Base-by-base conservation (phyloP, 2,797 vertebrate species). In the Muraenolepis orangiensis region DNA sequence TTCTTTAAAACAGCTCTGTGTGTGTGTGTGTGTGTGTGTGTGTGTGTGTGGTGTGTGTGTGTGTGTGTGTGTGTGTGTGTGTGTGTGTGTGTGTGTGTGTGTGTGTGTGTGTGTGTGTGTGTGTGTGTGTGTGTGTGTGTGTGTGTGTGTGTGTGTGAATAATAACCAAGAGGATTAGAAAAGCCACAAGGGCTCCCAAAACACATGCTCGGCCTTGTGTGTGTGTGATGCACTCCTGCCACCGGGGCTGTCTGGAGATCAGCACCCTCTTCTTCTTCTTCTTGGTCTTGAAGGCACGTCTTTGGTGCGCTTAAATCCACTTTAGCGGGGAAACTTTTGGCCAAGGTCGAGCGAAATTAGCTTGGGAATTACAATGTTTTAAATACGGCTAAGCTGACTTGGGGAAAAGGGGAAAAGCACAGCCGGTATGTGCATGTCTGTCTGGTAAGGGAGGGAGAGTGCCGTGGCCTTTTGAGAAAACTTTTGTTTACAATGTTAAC, bases 301-400 rank as follows among this genome's bases (percentile, higher is more conserved):
- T 93, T 85, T 90, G 89, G 86, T 23, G 51, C 51, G 91, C 92
- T 91, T 92, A 92, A 93, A 92, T 92, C 87, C 87, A 81, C 87
- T 91, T 89, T 93, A 94, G 93, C 91, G 90, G 91, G 92, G 88
- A 91, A 91, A 57, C 90, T 90, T 92, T 91, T 88, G 87, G 91
- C 89, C 91, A 92, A 93, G 92, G 91, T 94, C 92, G 90, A 85
- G 87, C 82, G 87, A 91, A 91, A 92, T 91, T 87, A 91, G 87
- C 86, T 89, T 69, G 82, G 83, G 79, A 92, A 91, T 92, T 91
- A 91, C 88, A 84, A 87, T 87, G 85, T 91, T 93, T 90, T 91
- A 90, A 91, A 89, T 84, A 82, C 69, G 78, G 88, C 88, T 93
- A 90, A 93, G 89, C 90, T 88, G 88, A 83, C 87, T 89, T 81